Evolutionary conservation across 2,113 vertebrate species (phyloP).

Genomic region (Todiramphus chloris): DNA sequence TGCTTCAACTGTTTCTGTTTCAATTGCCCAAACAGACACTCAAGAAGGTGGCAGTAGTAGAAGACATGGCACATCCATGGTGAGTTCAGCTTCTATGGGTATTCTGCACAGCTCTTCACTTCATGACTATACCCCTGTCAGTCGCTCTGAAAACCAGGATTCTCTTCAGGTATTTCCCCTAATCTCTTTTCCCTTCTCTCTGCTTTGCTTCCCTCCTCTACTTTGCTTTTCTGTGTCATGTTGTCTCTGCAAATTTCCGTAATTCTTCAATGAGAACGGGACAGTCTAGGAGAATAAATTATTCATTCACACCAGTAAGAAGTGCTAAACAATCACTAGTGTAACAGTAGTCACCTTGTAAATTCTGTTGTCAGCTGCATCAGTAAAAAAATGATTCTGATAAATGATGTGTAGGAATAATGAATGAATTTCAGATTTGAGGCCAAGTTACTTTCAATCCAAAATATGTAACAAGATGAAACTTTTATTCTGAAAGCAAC

Average conservation of each 20-base stretch:
- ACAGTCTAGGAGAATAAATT: neutral
- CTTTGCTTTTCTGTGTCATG: constrained; percentile 20
- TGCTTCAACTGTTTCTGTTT: constrained; percentile 11
- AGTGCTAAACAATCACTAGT: neutral
- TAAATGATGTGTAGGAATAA: neutral
- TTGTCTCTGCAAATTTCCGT: constrained; percentile 29
- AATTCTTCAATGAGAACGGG: neutral
- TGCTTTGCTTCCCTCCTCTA: constrained; percentile 23
- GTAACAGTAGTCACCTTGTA: neutral
- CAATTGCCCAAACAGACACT: constrained; percentile 77
- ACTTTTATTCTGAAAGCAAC: constrained; percentile 28
- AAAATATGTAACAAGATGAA: neutral
- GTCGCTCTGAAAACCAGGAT: constrained; percentile 83
- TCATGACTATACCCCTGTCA: constrained; percentile 80
- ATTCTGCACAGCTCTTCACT: constrained; percentile 82
- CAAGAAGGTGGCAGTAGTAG: constrained; percentile 82
- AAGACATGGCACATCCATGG: constrained; percentile 87
- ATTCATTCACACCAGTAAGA: neutral
- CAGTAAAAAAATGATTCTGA: neutral
- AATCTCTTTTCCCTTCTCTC: constrained; percentile 41
- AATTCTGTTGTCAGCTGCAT: neutral
- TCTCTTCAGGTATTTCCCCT: constrained; percentile 78
- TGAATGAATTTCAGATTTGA: neutral
- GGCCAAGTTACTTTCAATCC: neutral
- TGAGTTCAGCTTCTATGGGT: constrained; percentile 83